These are phyloP conservation scores for Synanthedon formicaeformis DNA, from an alignment of 2,888 invertebrate species.

Conservation along the genomic window DNA sequence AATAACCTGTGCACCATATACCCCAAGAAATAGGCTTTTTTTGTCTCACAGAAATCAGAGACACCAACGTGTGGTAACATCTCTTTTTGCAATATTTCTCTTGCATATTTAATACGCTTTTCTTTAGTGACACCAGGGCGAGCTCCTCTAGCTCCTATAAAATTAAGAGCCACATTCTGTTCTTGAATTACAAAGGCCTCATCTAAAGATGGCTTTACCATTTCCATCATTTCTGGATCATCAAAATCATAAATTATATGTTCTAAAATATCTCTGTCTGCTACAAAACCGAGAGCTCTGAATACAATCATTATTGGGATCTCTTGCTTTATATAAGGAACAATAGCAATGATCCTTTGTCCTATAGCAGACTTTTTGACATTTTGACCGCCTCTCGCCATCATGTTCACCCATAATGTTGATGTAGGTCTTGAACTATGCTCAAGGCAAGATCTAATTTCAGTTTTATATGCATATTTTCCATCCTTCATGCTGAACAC, in stretches of 20 bases:
- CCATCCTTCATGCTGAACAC: slow-evolving; percentile 99
- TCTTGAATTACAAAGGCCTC: slow-evolving; percentile 99
- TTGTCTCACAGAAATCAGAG: slow-evolving; percentile 99
- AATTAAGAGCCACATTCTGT: slow-evolving; percentile 98
- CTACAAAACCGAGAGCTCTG: slow-evolving; percentile 98
- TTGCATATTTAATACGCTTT: slow-evolving; percentile 98
- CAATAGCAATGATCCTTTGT: slow-evolving; percentile 96
- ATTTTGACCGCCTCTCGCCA: slow-evolving; percentile 98
- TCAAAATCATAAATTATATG: slow-evolving; percentile 99
- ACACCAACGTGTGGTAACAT: slow-evolving; percentile 99
- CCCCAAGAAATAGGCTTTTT: slow-evolving; percentile 98
- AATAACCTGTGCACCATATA: slow-evolving; percentile 99
- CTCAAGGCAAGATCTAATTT: slow-evolving; percentile 85
- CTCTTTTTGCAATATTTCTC: slow-evolving; percentile 99
- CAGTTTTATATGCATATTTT: slow-evolving; percentile 98
- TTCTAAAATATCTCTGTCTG: slow-evolving; percentile 98
- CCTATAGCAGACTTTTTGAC: slow-evolving; percentile 99
- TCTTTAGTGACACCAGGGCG: slow-evolving; percentile 98
- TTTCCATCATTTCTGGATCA: slow-evolving; percentile 99
- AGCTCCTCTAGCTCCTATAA: slow-evolving; percentile 97
- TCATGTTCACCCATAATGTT: slow-evolving; percentile 99
- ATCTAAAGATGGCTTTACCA: slow-evolving; percentile 99
- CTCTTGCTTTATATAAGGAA: slow-evolving; percentile 99
- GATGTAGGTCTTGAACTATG: slow-evolving; percentile 93
- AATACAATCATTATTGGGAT: slow-evolving; percentile 99